Percentiles rank a stretch among this genome's conserved stretches.
Evolutionary conservation across 2,797 vertebrate genomes (phyloP).

Genomic region (Urosaurus nigricauda): DNA sequence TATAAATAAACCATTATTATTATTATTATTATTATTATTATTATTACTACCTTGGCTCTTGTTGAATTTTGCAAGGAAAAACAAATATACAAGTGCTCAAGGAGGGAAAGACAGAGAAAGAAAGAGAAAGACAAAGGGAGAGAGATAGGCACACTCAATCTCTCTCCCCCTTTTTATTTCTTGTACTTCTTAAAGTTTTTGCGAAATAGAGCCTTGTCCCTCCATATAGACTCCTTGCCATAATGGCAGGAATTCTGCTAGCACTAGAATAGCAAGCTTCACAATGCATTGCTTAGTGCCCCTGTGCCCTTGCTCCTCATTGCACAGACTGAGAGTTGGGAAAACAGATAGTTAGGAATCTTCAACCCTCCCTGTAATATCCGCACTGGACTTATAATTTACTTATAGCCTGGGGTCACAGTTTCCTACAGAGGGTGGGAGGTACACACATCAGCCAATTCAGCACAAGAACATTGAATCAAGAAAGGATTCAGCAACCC

Average conservation of each 20-base stretch:
- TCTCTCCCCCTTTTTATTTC: not conserved
- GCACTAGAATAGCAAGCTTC: too few species aligned
- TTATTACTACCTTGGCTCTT: not conserved
- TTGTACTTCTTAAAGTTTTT: too few species aligned
- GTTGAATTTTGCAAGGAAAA: not conserved
- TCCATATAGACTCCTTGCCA: too few species aligned
- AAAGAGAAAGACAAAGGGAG: not conserved
- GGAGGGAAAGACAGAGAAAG: not conserved
- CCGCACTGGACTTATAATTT: not conserved
- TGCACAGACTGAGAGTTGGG: too few species aligned
- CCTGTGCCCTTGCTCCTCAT: not conserved
- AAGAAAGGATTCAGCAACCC: slow-evolving; percentile 1
- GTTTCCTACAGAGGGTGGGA: not conserved
- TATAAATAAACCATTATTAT: too few species aligned
- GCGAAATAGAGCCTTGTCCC: too few species aligned
- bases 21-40: too few species aligned
- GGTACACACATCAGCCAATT: not conserved
- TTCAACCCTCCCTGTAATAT: not conserved
- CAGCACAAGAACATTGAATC: not conserved
- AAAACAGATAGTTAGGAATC: too few species aligned
- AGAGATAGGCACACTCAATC: too few species aligned
- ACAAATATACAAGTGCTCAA: not conserved
- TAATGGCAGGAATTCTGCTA: too few species aligned
- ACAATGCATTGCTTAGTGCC: too few species aligned
- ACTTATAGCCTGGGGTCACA: not conserved